Percentiles rank a stretch among this genome's conserved stretches.
Conservation (phyloP, 2,888 invertebrate species). For the Hypomecis atomaria region DNA sequence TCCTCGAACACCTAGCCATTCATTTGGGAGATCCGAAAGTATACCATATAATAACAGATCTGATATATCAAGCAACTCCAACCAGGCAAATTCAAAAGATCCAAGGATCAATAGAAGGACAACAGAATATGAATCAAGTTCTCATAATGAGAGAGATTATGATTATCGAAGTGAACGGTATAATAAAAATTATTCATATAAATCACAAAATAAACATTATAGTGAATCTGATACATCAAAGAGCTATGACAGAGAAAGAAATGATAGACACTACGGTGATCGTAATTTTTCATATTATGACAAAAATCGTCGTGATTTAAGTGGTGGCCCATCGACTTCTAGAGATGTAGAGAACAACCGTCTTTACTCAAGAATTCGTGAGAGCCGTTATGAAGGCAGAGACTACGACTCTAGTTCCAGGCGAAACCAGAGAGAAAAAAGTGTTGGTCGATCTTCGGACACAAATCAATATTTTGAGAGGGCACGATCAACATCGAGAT, state of each 20-base stretch:
- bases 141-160: conserved; percentile 56
- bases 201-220: conserved; percentile 47
- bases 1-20: conserved; percentile 44
- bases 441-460: conserved; percentile 45
- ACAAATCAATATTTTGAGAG: conserved; percentile 7
- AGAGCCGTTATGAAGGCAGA: conserved; percentile 46
- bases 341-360: conserved; percentile 42
- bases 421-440: conserved; percentile 54
- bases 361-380: conserved; percentile 47
- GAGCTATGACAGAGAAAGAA: conserved; percentile 41
- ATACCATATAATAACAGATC: conserved; percentile 17
- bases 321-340: conserved; percentile 27
- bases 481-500: conserved; percentile 42
- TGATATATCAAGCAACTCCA: conserved; percentile 40
- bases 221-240: conserved; percentile 47
- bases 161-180: conserved; percentile 55
- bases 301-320: conserved; percentile 37
- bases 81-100: conserved; percentile 55
- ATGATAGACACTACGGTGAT: conserved; percentile 36
- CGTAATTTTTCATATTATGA: conserved; percentile 34
- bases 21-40: conserved; percentile 48
- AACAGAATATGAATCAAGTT: conserved; percentile 56
- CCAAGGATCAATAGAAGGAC: conserved; percentile 63
- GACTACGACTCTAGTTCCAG: conserved; percentile 46
- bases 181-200: conserved; percentile 44